Evolutionary conservation across 2,888 invertebrate species (phyloP), one percentile per base, ranked within the genome.

Genomic region (Exocentrus adspersus): DNA sequence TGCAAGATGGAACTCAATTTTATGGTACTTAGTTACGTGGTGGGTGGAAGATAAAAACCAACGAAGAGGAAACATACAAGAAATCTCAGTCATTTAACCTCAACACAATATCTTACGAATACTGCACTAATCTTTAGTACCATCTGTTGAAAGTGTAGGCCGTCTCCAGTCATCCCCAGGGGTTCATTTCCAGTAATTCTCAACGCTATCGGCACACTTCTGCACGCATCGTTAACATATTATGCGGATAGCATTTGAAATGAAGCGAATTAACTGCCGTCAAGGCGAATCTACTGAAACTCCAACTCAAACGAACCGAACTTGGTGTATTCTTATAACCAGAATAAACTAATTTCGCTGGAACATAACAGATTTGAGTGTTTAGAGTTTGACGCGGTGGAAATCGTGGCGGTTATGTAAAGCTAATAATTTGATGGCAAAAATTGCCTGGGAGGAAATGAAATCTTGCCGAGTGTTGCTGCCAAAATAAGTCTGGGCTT

Each of bases 181-280:
- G 72, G 60, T 70, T 70, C 65, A 72, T 73, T 71, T 62, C 69
- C 69, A 70, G 70, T 72, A 70, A 71, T 74, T 73, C 70, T 68
- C 69, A 52, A 52, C 72, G 72, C 72, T 71, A 72, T 73, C 73
- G 71, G 70, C 67, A 68, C 70, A 71, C 75, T 72, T 72, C 68
- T 72, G 70, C 72, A 74, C 74, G 76, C 75, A 73, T 76, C 76
- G 73, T 77, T 77, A 77, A 74, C 76, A 71, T 76, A 75, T 74
- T 77, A 77, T 75, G 76, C 73, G 77, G 71, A 73, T 73, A 72
- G 76, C 75, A 77, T 77, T 73, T 71, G 65, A 70, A 76, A 77
- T 75, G 77, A 74, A 71, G 63, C 69, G 68, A 71, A 74, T 72
- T 75, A 76, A 74, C 72, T 71, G 68, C 64, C 63, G 48, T 54